Percentiles rank a stretch among this genome's conserved stretches.
Evolutionary conservation across 2,113 vertebrate species (phyloP).

Genomic region (Oreochromis spilurus): DNA sequence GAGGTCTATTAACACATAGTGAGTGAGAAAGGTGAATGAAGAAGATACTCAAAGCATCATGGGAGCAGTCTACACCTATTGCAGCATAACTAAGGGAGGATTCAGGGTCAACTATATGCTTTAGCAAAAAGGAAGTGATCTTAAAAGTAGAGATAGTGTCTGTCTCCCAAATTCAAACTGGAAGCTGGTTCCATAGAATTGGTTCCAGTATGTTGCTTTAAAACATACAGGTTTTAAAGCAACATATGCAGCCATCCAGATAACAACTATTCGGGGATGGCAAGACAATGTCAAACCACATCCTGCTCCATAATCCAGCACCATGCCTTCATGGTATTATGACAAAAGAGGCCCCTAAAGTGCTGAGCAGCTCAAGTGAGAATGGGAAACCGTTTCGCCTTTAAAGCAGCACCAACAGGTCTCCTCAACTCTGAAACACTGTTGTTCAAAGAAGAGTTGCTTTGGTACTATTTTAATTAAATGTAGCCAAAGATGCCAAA

Average conservation of each 20-base stretch:
- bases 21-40: background rate
- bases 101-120: accelerated
- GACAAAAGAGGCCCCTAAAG: background rate
- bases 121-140: background rate
- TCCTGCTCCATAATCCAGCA: background rate
- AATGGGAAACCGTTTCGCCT: accelerated
- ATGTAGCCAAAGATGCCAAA: background rate
- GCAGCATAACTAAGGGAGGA: background rate
- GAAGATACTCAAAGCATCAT: accelerated
- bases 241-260: background rate
- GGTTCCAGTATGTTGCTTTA: background rate
- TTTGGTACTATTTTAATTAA: background rate
- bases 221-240: background rate
- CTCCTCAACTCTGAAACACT: background rate
- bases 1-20: too few relatives aligned
- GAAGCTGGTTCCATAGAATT: background rate
- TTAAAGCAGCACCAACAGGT: background rate
- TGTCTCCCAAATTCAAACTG: background rate
- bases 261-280: background rate
- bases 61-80: background rate
- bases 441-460: background rate
- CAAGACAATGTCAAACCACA: background rate
- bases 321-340: accelerated
- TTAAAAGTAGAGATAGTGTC: background rate
- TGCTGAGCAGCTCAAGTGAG: background rate